Conservation (phyloP, 2,797 vertebrate genomes). For the Masticophis lateralis region DNA sequence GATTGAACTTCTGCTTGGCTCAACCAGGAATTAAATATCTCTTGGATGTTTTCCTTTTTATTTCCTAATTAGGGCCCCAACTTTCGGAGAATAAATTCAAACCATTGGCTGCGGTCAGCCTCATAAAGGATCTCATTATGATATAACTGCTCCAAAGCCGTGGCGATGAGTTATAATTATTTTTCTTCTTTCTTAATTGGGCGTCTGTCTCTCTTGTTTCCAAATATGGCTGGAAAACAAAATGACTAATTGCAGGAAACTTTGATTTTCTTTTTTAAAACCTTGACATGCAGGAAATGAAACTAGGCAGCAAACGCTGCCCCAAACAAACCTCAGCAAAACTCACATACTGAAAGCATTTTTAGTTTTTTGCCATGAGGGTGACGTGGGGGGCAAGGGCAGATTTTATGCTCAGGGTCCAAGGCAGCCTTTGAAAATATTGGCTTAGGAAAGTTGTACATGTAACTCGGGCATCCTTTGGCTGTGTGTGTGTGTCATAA, state of each 20-base stretch:
- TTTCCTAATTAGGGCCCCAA: not conserved
- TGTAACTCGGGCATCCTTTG: not conserved
- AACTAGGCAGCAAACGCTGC: not conserved
- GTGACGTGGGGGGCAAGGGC: not conserved
- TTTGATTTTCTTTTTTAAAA: slow-evolving; percentile 6
- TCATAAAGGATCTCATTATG: not conserved
- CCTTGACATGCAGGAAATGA: slow-evolving; percentile 8
- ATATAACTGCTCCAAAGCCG: not conserved
- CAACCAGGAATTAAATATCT: not conserved
- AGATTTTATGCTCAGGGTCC: not conserved
- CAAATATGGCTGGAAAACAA: slow-evolving; percentile 27
- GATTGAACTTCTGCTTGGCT: not conserved
- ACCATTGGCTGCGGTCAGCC: not conserved
- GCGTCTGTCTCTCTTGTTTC: slow-evolving; percentile 26
- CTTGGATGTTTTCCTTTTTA: not conserved
- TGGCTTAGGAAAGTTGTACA: not conserved
- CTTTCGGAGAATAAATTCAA: not conserved
- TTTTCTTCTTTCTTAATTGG: slow-evolving; percentile 14
- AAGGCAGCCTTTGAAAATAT: not conserved
- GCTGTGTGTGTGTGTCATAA: no score
- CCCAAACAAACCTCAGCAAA: not conserved
- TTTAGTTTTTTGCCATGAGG: not conserved
- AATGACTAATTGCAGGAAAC: slow-evolving; percentile 11
- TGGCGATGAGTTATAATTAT: slow-evolving; percentile 1
- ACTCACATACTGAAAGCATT: not conserved